These are phyloP conservation scores for Melinopterus prodromus DNA, from an alignment of 2,888 invertebrate species.

Conservation along the genomic window DNA sequence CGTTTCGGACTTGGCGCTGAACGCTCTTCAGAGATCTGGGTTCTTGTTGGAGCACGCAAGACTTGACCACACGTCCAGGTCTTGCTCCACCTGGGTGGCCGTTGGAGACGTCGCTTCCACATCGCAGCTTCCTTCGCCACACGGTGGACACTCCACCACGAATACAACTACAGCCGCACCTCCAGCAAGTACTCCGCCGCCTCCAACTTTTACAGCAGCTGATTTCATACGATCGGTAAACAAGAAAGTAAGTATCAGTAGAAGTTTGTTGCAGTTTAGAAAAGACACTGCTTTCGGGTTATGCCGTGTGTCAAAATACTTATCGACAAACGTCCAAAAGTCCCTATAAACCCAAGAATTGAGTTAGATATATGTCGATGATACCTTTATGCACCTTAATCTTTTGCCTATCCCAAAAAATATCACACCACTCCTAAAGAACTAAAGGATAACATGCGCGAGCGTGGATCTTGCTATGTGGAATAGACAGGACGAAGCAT, in stretches of 20 bases:
- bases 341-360: too few relatives aligned
- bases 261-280: neutral
- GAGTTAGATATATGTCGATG: too few relatives aligned
- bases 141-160: slow-evolving; percentile 64
- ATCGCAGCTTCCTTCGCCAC: slow-evolving; percentile 85
- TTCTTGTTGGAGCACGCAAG: slow-evolving; percentile 66
- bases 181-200: slow-evolving; percentile 50
- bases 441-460: too few relatives aligned
- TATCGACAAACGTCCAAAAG: too few relatives aligned
- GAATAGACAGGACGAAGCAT: too few relatives aligned
- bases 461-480: too few relatives aligned
- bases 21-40: slow-evolving; percentile 64
- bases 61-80: slow-evolving; percentile 68
- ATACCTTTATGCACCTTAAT: too few relatives aligned
- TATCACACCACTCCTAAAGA: too few relatives aligned
- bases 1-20: slow-evolving; percentile 68
- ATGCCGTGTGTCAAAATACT: neutral
- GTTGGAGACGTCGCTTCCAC: slow-evolving; percentile 80
- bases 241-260: slow-evolving; percentile 69
- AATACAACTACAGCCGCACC: slow-evolving; percentile 41
- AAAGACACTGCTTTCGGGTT: too few relatives aligned
- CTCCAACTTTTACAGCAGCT: slow-evolving; percentile 69
- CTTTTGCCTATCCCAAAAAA: too few relatives aligned
- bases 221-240: slow-evolving; percentile 80
- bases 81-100: slow-evolving; percentile 88